Base-by-base conservation (phyloP, 2,113 vertebrate species). In the Scalopus aquaticus region DNA sequence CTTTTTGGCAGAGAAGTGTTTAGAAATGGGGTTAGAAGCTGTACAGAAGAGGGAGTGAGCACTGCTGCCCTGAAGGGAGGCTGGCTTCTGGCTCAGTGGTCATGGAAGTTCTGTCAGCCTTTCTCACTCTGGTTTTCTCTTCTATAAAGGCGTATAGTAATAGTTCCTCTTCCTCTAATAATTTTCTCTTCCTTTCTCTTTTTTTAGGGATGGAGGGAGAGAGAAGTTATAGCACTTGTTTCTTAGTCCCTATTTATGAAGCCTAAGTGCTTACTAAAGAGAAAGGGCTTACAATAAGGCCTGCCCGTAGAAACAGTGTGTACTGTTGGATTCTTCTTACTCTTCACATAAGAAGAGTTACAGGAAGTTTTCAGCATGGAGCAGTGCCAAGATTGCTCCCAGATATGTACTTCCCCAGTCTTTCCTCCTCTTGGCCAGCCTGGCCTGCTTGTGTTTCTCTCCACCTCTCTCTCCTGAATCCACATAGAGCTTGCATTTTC, bases 311-410 rank as follows among this genome's bases (percentile, higher is more conserved):
- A 78, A 62, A 39, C 2, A 1, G 65, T 20, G 0, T n/a, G 37
- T 64, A 13, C 42, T 9, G 28, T 32, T 20, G 19, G n/a, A 8
- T 49, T 44, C 30, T 17, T 37, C 44, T 49, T 49, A n/a, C 26
- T 10, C 37, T 39, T 13, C 13, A 0, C 5, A 9, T 4, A 1
- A 20, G 30, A 26, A 30, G n/a, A 28, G 16, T 39, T 37, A 4
- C 6, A 6, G 60, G 22, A n/a, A 58, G 13, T 65, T 17, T 22
- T 26, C 39, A 12, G 4, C 5, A 1, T 24, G n/a, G n/a, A n/a
- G n/a, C n/a, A n/a, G n/a, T n/a, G n/a, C n/a, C n/a, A n/a, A n/a
- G n/a, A n/a, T n/a, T n/a, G n/a, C n/a, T n/a, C n/a, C n/a, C n/a
- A n/a, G n/a, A n/a, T n/a, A n/a, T n/a, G n/a, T 77, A 67, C 32